Conservation (phyloP, 2,888 invertebrate species). For the Drosophila phalerata region DNA sequence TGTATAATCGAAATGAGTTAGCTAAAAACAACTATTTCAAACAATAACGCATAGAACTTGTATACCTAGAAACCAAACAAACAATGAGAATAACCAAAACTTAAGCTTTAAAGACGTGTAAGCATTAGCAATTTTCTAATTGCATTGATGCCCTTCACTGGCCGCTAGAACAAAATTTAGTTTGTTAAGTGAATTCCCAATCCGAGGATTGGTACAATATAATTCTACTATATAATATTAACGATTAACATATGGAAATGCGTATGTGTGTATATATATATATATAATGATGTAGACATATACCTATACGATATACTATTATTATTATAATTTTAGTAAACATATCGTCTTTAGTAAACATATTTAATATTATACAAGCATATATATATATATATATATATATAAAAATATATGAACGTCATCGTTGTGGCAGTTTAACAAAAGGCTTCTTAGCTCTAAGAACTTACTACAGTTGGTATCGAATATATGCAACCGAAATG, state of each 20-base stretch:
- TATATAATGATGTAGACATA: slow-evolving; percentile 27
- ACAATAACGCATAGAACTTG: slow-evolving; percentile 50
- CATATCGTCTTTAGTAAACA: slow-evolving; percentile 57
- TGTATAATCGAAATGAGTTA: slow-evolving; percentile 63
- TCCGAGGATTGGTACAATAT: slow-evolving; percentile 15
- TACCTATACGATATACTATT: slow-evolving; percentile 17
- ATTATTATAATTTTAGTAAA: slow-evolving; percentile 65
- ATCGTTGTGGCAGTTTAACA: slow-evolving; percentile 54
- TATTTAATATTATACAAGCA: slow-evolving; percentile 34
- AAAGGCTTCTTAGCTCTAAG: slow-evolving; percentile 63
- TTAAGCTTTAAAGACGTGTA: slow-evolving; percentile 69
- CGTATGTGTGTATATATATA: slow-evolving; percentile 31
- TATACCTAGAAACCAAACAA: slow-evolving; percentile 30
- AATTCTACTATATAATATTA: slow-evolving; percentile 26
- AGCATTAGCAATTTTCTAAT: slow-evolving; percentile 44
- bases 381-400: slow-evolving; percentile 34
- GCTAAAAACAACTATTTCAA: slow-evolving; percentile 42
- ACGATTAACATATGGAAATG: slow-evolving; percentile 24
- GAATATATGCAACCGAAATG: slow-evolving; percentile 32
- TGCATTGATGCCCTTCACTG: slow-evolving; percentile 79
- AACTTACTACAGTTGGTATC: slow-evolving; percentile 53
- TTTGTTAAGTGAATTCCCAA: slow-evolving; percentile 35
- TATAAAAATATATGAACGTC: slow-evolving; percentile 44
- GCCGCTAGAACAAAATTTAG: slow-evolving; percentile 78
- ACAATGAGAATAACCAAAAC: slow-evolving; percentile 17